Percentiles rank a stretch among this genome's conserved stretches.
These are phyloP conservation scores for Callyntrura guangdongensis DNA, from an alignment of 2,888 invertebrate species.

Conservation along the genomic window DNA sequence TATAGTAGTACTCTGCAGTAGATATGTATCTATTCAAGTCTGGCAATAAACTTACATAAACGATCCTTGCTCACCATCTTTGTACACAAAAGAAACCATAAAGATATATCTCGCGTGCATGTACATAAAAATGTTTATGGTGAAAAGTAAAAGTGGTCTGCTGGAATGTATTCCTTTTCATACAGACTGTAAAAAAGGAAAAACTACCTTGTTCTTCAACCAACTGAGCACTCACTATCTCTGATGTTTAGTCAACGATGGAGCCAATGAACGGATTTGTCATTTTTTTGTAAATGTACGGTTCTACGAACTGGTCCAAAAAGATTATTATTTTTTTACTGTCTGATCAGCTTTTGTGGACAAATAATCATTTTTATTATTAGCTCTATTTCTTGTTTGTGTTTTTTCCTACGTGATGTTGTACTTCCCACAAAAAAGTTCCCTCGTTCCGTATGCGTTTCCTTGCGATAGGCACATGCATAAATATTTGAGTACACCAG, in stretches of 20 bases:
- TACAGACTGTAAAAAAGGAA: not conserved
- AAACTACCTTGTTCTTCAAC: constrained; percentile 1
- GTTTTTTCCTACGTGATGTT: not conserved
- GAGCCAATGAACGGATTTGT: constrained; percentile 14
- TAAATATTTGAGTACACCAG: not conserved
- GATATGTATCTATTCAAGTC: not conserved
- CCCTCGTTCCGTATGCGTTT: not conserved
- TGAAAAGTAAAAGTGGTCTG: constrained; percentile 46
- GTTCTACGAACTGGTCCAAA: constrained; percentile 25
- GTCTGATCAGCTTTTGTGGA: not conserved
- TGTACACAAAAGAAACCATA: constrained; percentile 34
- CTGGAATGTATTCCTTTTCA: constrained; percentile 11
- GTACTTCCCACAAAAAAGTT: not conserved
- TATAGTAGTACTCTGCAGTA: too few species aligned
- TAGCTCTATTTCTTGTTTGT: constrained; percentile 5
- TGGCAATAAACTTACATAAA: constrained; percentile 25
- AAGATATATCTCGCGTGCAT: constrained; percentile 20
- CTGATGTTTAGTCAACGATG: constrained; percentile 3
- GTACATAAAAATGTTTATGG: constrained; percentile 47
- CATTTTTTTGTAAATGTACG: not conserved
- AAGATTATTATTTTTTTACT: not conserved
- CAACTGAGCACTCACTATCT: not conserved
- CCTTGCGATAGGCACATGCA: not conserved
- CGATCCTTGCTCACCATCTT: constrained; percentile 37
- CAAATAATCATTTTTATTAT: constrained; percentile 29